These are phyloP conservation scores for Andrena flavipes DNA, from an alignment of 2,888 invertebrate species.

Conservation along the genomic window DNA sequence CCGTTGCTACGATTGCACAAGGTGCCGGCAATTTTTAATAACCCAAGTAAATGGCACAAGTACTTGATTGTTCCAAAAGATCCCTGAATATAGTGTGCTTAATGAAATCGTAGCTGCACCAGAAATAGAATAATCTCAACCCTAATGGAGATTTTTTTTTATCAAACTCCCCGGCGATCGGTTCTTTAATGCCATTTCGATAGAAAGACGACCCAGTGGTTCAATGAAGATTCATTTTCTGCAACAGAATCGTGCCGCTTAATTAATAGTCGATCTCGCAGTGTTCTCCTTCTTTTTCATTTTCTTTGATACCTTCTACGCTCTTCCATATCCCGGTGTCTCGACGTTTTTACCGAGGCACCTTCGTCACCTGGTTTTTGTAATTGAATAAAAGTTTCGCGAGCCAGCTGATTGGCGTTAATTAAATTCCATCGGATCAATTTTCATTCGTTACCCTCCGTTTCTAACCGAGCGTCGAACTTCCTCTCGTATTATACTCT, in stretches of 20 bases:
- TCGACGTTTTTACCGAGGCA: slow-evolving; percentile 3
- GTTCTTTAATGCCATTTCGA: slow-evolving; percentile 23
- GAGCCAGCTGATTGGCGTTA: slow-evolving; percentile 66
- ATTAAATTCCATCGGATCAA: slow-evolving; percentile 68
- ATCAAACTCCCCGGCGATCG: slow-evolving; percentile 30
- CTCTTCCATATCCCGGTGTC: slow-evolving; percentile 10
- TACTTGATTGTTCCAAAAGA: background rate
- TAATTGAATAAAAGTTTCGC: slow-evolving; percentile 48
- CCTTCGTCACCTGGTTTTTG: slow-evolving; percentile 26
- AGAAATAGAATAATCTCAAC: slow-evolving; percentile 36
- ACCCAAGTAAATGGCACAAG: background rate
- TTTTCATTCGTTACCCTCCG: slow-evolving; percentile 58
- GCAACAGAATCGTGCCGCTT: slow-evolving; percentile 54
- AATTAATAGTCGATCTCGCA: slow-evolving; percentile 64
- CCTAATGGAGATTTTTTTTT: slow-evolving; percentile 27
- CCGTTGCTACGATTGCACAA: background rate
- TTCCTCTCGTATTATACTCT: slow-evolving; percentile 24
- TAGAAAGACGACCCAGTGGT: slow-evolving; percentile 18
- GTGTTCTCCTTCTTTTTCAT: slow-evolving; percentile 36
- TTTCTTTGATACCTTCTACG: slow-evolving; percentile 23
- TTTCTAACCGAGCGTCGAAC: slow-evolving; percentile 2
- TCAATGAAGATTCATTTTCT: slow-evolving; percentile 62
- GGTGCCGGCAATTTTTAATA: no score
- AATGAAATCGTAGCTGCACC: slow-evolving; percentile 13
- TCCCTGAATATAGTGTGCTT: background rate